Base-by-base conservation (phyloP, 2,888 invertebrate species). In the Dolichopus griseipennis region DNA sequence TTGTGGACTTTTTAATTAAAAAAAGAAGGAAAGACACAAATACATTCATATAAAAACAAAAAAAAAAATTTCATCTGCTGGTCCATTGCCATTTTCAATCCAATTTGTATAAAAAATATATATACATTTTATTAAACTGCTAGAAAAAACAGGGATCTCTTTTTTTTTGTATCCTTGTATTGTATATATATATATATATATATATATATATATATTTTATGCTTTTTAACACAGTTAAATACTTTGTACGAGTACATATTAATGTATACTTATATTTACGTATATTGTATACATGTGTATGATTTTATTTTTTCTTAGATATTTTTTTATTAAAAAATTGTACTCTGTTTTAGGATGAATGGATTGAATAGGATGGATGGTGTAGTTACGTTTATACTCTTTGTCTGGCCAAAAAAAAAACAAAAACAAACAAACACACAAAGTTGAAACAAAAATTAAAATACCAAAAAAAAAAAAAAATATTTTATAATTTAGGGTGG, bases 121-220 rank as follows among this genome's bases (percentile, higher is more conserved):
- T 37, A 37, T 12, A 37, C 1, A 52, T 52, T 52, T 18, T 52
- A 18, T 52, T 52, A 18, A 52, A 52, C 52, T 52, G 52, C 52
- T 52, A 52, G 52, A 52, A 52, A 52, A 52, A 52, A 52, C 52
- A 52, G 52, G 52, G 52, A 52, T 52, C 52, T 52, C 52, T 52
- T 52, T 52, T 52, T 52, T 52, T 18, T 52, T 41, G 2, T 41
- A 5, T 41, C 5, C 2, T 52, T 52, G 52, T 52, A n/a, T 52
- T 52, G 52, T 52, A 15, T 43, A 34, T 34, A 34, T 34, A 9
- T 34, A 34, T 34, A 9, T 43, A 10, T 43, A 15, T 10, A 43
- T 9, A 43, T 43, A 12, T 43, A 43, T 15, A 15, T 43, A 43
- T n/a, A n/a, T n/a, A n/a, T n/a, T n/a, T n/a, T n/a, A n/a, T n/a